Percentiles rank a stretch among this genome's conserved stretches.
phyloP scores from a whole-genome alignment of 1,140 invertebrate genomes.

The Drosophila sturtevanti region DNA sequence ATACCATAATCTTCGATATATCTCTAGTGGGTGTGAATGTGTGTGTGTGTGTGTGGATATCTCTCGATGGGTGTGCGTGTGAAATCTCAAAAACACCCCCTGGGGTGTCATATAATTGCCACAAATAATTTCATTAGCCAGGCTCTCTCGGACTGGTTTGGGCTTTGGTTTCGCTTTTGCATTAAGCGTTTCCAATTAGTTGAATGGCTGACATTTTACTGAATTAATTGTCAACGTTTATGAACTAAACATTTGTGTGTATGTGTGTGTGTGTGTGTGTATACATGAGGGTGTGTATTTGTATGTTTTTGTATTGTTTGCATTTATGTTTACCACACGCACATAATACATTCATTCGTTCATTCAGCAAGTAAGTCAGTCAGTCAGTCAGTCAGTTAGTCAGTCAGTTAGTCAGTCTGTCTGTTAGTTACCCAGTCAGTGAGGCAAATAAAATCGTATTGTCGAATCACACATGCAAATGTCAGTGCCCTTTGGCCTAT shows the following conservation, averaged over 20 bases:
- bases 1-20: background rate
- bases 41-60: background rate
- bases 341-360: constrained; percentile 14
- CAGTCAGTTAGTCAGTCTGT: background rate
- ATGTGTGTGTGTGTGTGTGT: constrained; percentile 3
- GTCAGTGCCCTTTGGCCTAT: constrained; percentile 41
- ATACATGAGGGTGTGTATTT: background rate
- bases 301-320: background rate
- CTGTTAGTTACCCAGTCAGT: background rate
- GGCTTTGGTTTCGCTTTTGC: constrained; percentile 56
- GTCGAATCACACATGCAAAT: constrained; percentile 44
- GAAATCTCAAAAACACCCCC: constrained; percentile 53
- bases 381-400: no score
- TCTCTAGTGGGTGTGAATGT: background rate
- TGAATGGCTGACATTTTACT: constrained; percentile 68
- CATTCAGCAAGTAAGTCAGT: no score
- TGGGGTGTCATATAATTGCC: constrained; percentile 66
- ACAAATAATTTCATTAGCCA: constrained; percentile 74
- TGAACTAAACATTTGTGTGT: constrained; percentile 57
- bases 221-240: constrained; percentile 79
- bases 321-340: constrained; percentile 45
- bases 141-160: constrained; percentile 22
- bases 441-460: constrained; percentile 27
- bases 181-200: constrained; percentile 77
- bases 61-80: background rate